Conservation (phyloP, 1,140 invertebrate species). For the Drosophila lacertosa region DNA sequence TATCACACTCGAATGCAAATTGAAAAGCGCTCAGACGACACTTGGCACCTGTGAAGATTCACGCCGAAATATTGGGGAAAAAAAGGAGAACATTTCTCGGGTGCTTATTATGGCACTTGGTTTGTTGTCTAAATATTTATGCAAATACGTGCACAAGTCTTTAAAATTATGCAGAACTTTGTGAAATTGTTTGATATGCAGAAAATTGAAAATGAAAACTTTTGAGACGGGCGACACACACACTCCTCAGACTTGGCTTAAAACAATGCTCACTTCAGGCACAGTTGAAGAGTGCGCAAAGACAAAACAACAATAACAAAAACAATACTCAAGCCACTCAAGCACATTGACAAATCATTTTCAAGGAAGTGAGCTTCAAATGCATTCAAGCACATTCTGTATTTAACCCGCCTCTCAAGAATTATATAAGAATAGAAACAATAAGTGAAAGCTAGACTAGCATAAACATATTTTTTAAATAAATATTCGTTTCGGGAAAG, state of each 20-base stretch:
- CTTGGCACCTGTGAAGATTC: conserved; percentile 60
- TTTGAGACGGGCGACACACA: conserved; percentile 46
- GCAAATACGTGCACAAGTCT: conserved; percentile 77
- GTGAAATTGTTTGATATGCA: conserved; percentile 74
- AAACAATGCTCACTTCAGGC: conserved; percentile 64
- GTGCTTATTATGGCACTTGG: conserved; percentile 36
- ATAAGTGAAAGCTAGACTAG: no score
- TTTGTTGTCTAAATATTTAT: conserved; percentile 73
- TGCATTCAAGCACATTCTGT: conserved; percentile 83
- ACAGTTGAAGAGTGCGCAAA: conserved; percentile 18
- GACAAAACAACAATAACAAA: conserved; percentile 42
- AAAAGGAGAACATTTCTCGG: conserved; percentile 1
- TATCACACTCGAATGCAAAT: conserved; percentile 60
- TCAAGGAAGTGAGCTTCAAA: conserved; percentile 85
- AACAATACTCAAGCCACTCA: conserved; percentile 77
- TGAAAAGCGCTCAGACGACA: conserved; percentile 47
- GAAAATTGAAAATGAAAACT: conserved; percentile 84
- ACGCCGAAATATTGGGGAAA: conserved; percentile 62
- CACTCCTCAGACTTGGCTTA: conserved; percentile 48
- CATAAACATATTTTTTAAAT: no score
- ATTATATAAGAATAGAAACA: no score
- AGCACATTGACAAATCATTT: conserved; percentile 85
- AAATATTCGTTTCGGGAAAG: no score
- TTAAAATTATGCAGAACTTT: conserved; percentile 70
- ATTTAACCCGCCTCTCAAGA: no score